Evolutionary conservation across 2,888 invertebrate species (phyloP).

Genomic region (Bembecia ichneumoniformis): DNA sequence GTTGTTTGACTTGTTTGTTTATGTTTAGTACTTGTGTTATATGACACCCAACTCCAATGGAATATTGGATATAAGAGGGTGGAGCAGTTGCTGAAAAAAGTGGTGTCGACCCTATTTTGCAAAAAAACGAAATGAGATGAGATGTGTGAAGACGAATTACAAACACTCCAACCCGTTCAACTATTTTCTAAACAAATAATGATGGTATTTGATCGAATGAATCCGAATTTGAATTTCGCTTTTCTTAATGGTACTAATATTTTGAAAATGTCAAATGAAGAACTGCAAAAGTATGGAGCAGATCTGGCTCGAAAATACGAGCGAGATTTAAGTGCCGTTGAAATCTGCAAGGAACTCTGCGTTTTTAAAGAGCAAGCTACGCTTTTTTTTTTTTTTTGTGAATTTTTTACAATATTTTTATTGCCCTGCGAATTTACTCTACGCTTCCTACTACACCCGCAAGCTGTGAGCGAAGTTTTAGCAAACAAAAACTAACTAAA

Average conservation of each 20-base stretch:
- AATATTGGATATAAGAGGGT: slow-evolving; percentile 15
- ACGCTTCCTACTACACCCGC: slow-evolving; percentile 16
- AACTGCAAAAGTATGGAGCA: slow-evolving; percentile 9
- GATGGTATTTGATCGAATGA: slow-evolving; percentile 14
- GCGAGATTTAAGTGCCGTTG: slow-evolving; percentile 8
- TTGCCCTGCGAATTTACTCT: slow-evolving; percentile 13
- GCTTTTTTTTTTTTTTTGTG: slow-evolving; percentile 3
- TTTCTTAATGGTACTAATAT: slow-evolving; percentile 8
- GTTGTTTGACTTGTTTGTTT: too few species aligned
- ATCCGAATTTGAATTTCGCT: slow-evolving; percentile 9
- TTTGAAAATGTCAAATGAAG: slow-evolving; percentile 11
- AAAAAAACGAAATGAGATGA: slow-evolving; percentile 13
- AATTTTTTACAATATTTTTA: not conserved
- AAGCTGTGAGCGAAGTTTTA: slow-evolving; percentile 20
- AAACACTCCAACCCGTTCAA: slow-evolving; percentile 11
- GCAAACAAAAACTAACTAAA: slow-evolving; percentile 13
- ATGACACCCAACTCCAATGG: slow-evolving; percentile 13
- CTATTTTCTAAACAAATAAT: slow-evolving; percentile 7
- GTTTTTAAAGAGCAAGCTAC: slow-evolving; percentile 13
- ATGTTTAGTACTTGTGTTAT: too few species aligned
- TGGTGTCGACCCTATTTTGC: slow-evolving; percentile 11
- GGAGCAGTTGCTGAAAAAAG: slow-evolving; percentile 11
- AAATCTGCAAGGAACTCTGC: slow-evolving; percentile 10
- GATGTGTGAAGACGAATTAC: slow-evolving; percentile 15
- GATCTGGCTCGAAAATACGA: slow-evolving; percentile 15